Conservation (phyloP, 2,888 invertebrate species). For the Troides oblongomaculatus region DNA sequence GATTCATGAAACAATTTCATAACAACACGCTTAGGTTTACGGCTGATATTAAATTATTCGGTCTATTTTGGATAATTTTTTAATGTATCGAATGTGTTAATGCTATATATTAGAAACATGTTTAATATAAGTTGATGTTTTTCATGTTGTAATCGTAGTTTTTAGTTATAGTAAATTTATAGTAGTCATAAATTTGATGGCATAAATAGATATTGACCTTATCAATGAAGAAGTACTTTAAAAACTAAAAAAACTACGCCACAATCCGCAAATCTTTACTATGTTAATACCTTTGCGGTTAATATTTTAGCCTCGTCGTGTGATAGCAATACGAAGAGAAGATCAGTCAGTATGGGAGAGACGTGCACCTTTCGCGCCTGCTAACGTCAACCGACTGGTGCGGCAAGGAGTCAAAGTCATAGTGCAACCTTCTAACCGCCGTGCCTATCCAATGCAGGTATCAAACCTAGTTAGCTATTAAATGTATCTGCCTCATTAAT, state of each 20-base stretch:
- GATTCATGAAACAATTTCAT: too few species aligned
- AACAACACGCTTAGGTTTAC: too few species aligned
- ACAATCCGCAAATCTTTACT: background rate
- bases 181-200: background rate
- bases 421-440: conserved; percentile 98
- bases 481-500: background rate
- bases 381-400: conserved; percentile 93
- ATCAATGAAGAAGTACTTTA: background rate
- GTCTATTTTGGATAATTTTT: too few species aligned
- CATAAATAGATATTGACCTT: background rate
- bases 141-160: background rate
- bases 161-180: background rate
- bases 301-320: conserved; percentile 78
- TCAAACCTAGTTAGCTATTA: background rate
- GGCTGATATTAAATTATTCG: too few species aligned
- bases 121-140: too few species aligned
- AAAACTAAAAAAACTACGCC: background rate
- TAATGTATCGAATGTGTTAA: too few species aligned
- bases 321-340: conserved; percentile 93
- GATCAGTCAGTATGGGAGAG: conserved; percentile 98
- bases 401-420: conserved; percentile 95
- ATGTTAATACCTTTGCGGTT: background rate
- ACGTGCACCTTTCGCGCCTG: conserved; percentile 95
- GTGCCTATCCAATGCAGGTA: conserved; percentile 98
- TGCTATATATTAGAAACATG: too few species aligned